Evolutionary conservation across 2,797 vertebrate genomes (phyloP).

Genomic region (Lepilemur septentrionalis): DNA sequence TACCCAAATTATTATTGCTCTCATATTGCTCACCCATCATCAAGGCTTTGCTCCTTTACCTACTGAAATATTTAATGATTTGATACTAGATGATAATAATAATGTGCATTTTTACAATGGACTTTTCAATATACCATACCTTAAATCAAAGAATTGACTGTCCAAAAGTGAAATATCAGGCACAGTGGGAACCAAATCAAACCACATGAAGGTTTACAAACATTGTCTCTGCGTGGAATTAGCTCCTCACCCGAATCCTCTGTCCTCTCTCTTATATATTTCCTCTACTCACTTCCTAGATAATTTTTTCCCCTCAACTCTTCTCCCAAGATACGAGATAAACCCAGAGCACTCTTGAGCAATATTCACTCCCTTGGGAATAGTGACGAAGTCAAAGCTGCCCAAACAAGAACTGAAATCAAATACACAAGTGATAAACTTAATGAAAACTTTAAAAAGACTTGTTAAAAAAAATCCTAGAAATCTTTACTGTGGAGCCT

Average conservation of each 20-base stretch:
- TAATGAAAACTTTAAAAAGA: neutral
- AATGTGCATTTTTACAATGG: neutral
- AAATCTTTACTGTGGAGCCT: neutral
- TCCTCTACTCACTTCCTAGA: neutral
- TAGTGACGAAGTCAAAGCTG: neutral
- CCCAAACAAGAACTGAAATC: neutral
- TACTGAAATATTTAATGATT: neutral
- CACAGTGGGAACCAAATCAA: neutral
- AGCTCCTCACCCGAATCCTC: neutral
- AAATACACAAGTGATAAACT: neutral
- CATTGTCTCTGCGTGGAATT: neutral
- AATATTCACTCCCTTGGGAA: neutral
- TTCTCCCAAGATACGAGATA: neutral
- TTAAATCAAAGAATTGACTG: neutral
- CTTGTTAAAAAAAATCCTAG: neutral
- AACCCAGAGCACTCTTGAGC: neutral
- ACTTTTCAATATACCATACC: neutral
- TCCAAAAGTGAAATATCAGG: neutral
- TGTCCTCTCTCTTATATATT: neutral
- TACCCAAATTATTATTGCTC: neutral
- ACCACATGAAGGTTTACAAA: neutral
- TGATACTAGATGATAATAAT: neutral
- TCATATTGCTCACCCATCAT: neutral
- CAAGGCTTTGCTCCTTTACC: neutral
- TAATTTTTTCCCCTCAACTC: neutral